Evolutionary conservation across 2,888 invertebrate species (phyloP), one percentile per base, ranked within the genome.

Genomic region (Anaspis maculata): DNA sequence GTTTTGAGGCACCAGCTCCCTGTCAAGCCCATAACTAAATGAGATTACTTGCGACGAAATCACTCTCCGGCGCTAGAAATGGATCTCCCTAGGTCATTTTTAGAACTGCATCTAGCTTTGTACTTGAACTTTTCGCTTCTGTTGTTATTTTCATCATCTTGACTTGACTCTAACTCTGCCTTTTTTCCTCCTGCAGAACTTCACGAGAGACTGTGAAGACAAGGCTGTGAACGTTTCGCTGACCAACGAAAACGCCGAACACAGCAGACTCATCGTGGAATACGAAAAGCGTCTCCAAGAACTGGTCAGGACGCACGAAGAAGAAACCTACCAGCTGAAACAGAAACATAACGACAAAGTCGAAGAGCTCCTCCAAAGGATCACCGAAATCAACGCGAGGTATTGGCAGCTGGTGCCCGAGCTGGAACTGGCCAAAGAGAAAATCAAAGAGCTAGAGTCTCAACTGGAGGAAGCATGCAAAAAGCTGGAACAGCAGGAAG

Each of bases 271-370:
- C 32, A 80, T 83, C 44, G 70, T 82, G 45, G 72, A 78, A 41
- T 85, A 84, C 54, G 85, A 86, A 52, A 76, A 74, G 54, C 76
- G 80, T 49, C 76, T 86, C 45, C 83, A 83, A 54, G 84, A 85
- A 56, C 68, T 85, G 36, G 75, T 83, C 34, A 71, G 78, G 34
- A 70, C 66, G 3, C 76, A 77, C 50, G 70, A 70, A 24, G 70
- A 71, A 27, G 80, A 83, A 48, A 75, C 77, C n/a, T 82, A 83
- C 45, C 81, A 84, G 52, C 61, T 86, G 48, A 86, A 85, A 54
- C 78, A 81, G 50, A 73, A 73, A 36, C 84, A 87, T 56, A 86
- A 86, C 62, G 84, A 87, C 53, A 83, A 80, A 64, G 78, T 84
- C 16, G 84, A 84, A 52, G 75, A 78, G 14, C 64, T 84, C 46